Conservation (phyloP, 1,140 invertebrate genomes). For the Hyles euphorbiae region DNA sequence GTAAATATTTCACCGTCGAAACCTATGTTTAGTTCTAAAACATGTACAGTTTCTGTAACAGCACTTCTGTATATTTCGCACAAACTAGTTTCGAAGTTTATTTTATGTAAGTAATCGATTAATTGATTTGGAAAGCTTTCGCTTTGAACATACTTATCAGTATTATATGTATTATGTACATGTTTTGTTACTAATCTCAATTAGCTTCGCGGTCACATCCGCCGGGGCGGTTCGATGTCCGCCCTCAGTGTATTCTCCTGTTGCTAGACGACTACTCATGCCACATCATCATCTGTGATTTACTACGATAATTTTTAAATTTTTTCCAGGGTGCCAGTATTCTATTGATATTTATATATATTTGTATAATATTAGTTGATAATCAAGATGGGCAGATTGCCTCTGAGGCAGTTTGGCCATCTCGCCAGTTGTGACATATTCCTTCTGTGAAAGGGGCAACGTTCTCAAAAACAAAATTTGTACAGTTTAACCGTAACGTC, state of each 20-base stretch:
- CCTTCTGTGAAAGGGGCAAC: conserved; percentile 77
- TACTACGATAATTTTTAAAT: conserved; percentile 71
- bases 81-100: conserved; percentile 72
- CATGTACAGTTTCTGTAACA: conserved; percentile 76
- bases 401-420: conserved; percentile 70
- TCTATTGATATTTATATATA: conserved; percentile 54
- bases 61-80: conserved; percentile 77
- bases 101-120: conserved; percentile 70
- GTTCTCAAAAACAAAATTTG: conserved; percentile 71
- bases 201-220: conserved; percentile 55
- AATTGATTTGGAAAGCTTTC: conserved; percentile 74
- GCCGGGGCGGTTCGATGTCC: conserved; percentile 46
- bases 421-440: conserved; percentile 76
- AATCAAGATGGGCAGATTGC: conserved; percentile 71
- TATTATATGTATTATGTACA: conserved; percentile 73
- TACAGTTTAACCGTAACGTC: conserved; percentile 72
- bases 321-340: conserved; percentile 75
- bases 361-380: conserved; percentile 54
- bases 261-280: conserved; percentile 71
- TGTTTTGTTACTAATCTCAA: conserved; percentile 76
- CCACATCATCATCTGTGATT: conserved; percentile 44
- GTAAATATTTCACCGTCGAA: conserved; percentile 76
- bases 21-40: conserved; percentile 77
- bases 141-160: conserved; percentile 74
- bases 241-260: conserved; percentile 18